Evolutionary conservation across 1,140 invertebrate genomes (phyloP), one percentile per base, ranked within the genome.

Genomic region (Zaprionus davidi): DNA sequence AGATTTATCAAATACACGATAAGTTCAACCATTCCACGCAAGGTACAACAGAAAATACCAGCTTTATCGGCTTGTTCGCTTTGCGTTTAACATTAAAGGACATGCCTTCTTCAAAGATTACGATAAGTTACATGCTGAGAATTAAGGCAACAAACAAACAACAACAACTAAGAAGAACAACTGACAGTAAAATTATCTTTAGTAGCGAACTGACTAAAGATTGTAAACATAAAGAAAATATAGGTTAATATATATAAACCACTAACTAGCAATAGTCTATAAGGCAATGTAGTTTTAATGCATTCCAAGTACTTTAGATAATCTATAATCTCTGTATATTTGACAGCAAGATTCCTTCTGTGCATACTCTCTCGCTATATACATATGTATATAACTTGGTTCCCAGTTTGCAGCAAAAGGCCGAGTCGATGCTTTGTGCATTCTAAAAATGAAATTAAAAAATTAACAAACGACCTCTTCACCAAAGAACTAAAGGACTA

Each of bases 361-460:
- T 38, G 71, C 64, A 20, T 44, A 56, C 20, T 57, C 28, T 31
- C 28, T 2, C 9, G 28, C 28, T 58, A 17, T 15, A 22, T 5
- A 44, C 28, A 24, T 24, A 1, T 20, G 1, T 20, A 24, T 24
- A 24, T 24, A 24, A 24, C 24, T 24, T 24, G n/a, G 13, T 12
- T 0, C 51, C 20, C 22, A 22, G 20, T 26, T 24, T 44, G 13
- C n/a, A 41, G n/a, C 12, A 22, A 28, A 66, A 31, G 36, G 24
- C n/a, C 34, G 9, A 65, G 20, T 55, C 34, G 63, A 81, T 56
- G 81, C 81, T 83, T 83, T 83, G 81, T 83, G 81, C 68, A 83
- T 79, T 70, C 62, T 79, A 64, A 82, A 83, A 83, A 63, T 44
- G 63, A 66, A 82, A 82, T 79, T 75, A 79, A 41, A 53, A 36